These are phyloP conservation scores for Erethizon dorsatum DNA, from an alignment of 2,797 vertebrate species.

Conservation along the genomic window DNA sequence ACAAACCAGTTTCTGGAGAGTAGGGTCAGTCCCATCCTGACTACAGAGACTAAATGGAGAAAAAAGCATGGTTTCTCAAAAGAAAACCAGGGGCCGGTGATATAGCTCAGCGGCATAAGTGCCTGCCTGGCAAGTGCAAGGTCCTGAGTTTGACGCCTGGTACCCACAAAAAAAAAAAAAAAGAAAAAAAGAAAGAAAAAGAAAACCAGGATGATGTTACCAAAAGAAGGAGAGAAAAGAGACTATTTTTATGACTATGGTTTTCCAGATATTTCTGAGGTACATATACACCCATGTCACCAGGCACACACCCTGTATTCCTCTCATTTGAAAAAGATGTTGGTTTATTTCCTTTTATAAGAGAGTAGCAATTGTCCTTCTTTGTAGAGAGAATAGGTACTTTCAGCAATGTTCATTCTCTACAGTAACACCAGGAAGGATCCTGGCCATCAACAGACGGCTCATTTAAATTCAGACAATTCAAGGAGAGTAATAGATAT, in stretches of 20 bases:
- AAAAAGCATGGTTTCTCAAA: not conserved
- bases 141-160: too few relatives aligned
- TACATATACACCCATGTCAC: not conserved
- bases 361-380: not conserved
- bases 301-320: not conserved
- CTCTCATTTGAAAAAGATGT: not conserved
- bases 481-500: not conserved
- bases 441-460: not conserved
- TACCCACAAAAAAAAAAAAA: too few relatives aligned
- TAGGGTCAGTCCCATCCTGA: not conserved
- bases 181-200: not conserved
- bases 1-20: not conserved
- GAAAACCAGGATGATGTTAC: not conserved
- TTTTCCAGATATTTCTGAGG: not conserved
- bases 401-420: not conserved
- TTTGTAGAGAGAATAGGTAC: not conserved
- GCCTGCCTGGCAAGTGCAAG: too few relatives aligned
- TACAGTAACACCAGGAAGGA: not conserved
- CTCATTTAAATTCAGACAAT: not conserved
- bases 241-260: not conserved
- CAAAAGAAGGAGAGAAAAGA: not conserved
- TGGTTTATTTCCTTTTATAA: not conserved
- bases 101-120: too few relatives aligned
- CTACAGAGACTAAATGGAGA: not conserved
- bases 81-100: not conserved